These are phyloP conservation scores for Heliconius ismenius DNA, from an alignment of 2,888 invertebrate species.

Conservation along the genomic window DNA sequence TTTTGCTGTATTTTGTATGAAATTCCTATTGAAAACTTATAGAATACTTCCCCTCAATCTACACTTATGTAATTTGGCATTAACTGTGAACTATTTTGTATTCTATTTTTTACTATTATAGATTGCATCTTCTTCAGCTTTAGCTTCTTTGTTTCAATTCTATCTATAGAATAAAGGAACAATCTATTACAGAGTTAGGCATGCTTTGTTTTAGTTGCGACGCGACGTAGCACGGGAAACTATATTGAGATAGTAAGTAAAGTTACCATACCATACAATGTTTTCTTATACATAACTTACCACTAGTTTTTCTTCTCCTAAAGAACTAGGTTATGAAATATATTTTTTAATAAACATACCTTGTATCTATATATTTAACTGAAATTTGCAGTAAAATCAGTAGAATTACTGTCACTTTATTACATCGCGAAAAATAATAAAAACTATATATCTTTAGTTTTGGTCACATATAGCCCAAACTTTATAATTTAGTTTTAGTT, in stretches of 20 bases:
- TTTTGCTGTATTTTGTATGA: no score
- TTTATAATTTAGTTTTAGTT: background rate
- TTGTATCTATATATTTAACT: background rate
- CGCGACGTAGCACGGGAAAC: background rate
- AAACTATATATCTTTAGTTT: background rate
- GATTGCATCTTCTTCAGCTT: background rate
- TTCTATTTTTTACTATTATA: background rate
- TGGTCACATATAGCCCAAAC: background rate
- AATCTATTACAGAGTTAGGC: conserved; percentile 1
- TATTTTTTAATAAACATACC: background rate
- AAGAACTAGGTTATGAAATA: background rate
- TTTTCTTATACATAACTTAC: background rate
- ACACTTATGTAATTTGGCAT: no score
- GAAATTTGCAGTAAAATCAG: background rate
- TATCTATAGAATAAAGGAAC: conserved; percentile 10
- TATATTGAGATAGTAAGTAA: background rate
- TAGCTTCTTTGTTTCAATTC: conserved; percentile 4
- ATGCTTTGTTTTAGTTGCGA: conserved; percentile 16
- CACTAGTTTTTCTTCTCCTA: background rate
- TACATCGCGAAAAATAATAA: background rate
- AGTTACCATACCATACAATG: background rate
- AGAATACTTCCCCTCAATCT: no score
- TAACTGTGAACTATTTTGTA: no score
- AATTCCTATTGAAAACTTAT: no score
- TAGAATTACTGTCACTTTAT: background rate